Percentiles rank a stretch among this genome's conserved stretches.
phyloP scores from a whole-genome alignment of 2,113 vertebrate genomes.

The Procavia capensis region DNA sequence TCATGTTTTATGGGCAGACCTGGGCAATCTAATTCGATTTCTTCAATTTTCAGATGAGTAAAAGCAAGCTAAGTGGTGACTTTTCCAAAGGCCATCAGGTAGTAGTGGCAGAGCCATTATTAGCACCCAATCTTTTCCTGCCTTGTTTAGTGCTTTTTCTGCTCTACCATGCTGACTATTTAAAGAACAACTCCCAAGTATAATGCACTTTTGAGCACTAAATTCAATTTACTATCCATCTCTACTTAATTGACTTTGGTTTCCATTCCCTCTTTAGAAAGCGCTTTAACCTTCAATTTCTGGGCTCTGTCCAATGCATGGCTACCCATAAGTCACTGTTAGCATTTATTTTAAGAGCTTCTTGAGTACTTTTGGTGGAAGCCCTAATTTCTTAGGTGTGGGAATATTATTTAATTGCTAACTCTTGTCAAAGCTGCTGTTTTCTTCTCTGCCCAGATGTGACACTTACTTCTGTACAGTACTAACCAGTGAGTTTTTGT shows the following conservation, averaged over 20 bases:
- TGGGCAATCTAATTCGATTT: background rate
- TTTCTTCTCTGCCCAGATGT: conserved; percentile 41
- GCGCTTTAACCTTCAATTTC: conserved; percentile 66
- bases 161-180: background rate
- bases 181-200: background rate
- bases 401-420: conserved; percentile 41
- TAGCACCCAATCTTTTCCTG: background rate
- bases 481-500: background rate
- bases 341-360: conserved; percentile 53
- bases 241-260: conserved; percentile 60
- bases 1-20: background rate
- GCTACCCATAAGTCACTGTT: conserved; percentile 31
- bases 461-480: background rate
- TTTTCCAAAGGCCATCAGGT: background rate
- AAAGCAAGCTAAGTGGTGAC: background rate
- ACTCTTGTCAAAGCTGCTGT: conserved; percentile 24
- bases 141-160: background rate
- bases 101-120: background rate
- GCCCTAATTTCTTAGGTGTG: conserved; percentile 24
- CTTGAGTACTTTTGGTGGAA: conserved; percentile 10
- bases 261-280: conserved; percentile 64
- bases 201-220: conserved; percentile 57
- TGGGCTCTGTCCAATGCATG: conserved; percentile 57
- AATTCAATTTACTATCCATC: conserved; percentile 64
- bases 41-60: conserved; percentile 19